phyloP scores from a whole-genome alignment of 2,888 invertebrate species.

The Drosophila buzzatii region DNA sequence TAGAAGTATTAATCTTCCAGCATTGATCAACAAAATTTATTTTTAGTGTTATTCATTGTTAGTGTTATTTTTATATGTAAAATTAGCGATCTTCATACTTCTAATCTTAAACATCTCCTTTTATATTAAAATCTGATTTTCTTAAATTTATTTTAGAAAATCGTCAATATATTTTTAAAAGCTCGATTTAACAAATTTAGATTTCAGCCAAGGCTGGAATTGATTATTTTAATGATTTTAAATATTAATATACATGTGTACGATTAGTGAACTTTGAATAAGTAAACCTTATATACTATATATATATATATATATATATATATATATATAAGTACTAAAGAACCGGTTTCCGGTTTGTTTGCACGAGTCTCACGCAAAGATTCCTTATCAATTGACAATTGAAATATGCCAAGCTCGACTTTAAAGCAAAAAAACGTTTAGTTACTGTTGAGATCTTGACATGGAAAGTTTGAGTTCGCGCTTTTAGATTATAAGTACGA shows the following conservation, averaged over 20 bases:
- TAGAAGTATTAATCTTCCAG: neutral
- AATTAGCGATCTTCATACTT: neutral
- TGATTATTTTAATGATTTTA: neutral
- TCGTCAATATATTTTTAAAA: neutral
- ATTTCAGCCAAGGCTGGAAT: neutral
- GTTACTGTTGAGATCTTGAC: conserved; percentile 25
- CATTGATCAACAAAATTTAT: neutral
- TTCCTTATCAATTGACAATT: conserved; percentile 43
- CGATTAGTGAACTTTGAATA: conserved; percentile 2
- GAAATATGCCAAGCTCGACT: conserved; percentile 6
- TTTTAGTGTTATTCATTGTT: neutral
- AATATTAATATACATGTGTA: neutral
- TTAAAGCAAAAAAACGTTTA: conserved; percentile 29
- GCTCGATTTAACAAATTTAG: neutral
- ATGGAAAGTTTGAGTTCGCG: conserved; percentile 19
- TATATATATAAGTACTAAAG: neutral
- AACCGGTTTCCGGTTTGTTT: conserved; percentile 45
- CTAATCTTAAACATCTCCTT: neutral
- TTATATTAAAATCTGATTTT: neutral
- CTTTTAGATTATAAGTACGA: conserved; percentile 1
- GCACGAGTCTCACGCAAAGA: conserved; percentile 21
- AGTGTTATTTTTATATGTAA: neutral
- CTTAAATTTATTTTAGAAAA: neutral
- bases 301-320: neutral
- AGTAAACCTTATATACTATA: neutral